Evolutionary conservation across 2,113 vertebrate genomes (phyloP).

Genomic region (Marmota monax): DNA sequence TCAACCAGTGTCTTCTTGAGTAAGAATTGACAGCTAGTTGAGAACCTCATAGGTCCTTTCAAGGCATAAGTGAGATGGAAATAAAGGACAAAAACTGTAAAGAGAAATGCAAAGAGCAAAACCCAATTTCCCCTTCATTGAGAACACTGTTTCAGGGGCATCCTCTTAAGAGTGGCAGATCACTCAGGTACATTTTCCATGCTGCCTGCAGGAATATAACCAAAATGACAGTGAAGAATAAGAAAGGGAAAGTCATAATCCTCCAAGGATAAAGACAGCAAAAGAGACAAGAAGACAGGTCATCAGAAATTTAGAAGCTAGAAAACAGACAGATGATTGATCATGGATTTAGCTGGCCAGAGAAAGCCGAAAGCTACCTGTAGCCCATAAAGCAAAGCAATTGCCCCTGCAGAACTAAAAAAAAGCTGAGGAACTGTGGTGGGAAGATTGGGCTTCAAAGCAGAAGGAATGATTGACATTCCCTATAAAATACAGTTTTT

Average conservation of each 20-base stretch:
- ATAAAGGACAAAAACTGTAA: background rate
- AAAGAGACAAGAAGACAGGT: constrained; percentile 2
- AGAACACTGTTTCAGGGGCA: background rate
- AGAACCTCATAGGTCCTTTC: background rate
- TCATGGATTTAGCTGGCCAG: background rate
- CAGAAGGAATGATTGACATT: background rate
- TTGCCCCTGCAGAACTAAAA: background rate
- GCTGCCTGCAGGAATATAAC: background rate
- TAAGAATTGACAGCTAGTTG: background rate
- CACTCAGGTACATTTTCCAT: background rate
- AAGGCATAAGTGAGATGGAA: background rate
- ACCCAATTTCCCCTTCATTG: background rate
- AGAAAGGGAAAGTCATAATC: background rate
- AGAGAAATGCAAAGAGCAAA: background rate
- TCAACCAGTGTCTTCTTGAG: background rate
- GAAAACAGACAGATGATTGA: background rate
- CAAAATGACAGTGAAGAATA: constrained; percentile 1
- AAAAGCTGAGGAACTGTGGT: background rate
- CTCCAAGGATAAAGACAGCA: background rate
- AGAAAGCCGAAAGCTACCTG: background rate
- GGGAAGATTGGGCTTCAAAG: background rate
- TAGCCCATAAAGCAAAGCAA: background rate
- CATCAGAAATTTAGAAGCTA: background rate
- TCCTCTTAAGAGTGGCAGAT: background rate
- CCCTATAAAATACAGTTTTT: background rate